Conservation (phyloP, 2,113 vertebrate genomes). For the Piprites chloris region DNA sequence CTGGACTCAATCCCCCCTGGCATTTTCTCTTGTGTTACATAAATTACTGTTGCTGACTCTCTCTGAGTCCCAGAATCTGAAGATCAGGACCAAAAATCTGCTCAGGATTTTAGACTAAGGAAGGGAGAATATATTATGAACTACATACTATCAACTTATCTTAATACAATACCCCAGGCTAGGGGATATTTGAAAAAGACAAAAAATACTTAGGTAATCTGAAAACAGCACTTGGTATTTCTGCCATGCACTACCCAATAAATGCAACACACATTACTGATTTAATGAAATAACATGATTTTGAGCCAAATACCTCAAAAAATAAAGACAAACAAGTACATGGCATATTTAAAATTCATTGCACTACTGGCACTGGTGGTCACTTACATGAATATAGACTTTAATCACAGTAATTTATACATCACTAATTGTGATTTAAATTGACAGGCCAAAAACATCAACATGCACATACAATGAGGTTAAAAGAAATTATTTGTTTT, state of each 20-base stretch:
- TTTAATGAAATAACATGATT: not conserved
- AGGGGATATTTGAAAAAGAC: not conserved
- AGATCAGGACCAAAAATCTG: not conserved
- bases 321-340: not conserved
- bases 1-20: not conserved
- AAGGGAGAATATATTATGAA: not conserved
- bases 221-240: not conserved
- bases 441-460: not conserved
- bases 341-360: not conserved
- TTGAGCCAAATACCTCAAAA: not conserved
- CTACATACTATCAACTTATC: not conserved
- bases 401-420: not conserved
- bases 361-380: not conserved
- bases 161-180: not conserved
- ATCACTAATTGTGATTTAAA: not conserved
- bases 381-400: not conserved
- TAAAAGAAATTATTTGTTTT: not conserved
- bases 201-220: not conserved
- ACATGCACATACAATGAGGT: not conserved
- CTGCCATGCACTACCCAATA: not conserved
- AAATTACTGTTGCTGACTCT: not conserved
- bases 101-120: not conserved
- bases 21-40: not conserved
- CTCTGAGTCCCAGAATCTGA: not conserved
- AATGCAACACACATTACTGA: not conserved